These are phyloP conservation scores for Gymnoscopelus microlampas DNA, from an alignment of 2,797 vertebrate genomes.

Conservation along the genomic window DNA sequence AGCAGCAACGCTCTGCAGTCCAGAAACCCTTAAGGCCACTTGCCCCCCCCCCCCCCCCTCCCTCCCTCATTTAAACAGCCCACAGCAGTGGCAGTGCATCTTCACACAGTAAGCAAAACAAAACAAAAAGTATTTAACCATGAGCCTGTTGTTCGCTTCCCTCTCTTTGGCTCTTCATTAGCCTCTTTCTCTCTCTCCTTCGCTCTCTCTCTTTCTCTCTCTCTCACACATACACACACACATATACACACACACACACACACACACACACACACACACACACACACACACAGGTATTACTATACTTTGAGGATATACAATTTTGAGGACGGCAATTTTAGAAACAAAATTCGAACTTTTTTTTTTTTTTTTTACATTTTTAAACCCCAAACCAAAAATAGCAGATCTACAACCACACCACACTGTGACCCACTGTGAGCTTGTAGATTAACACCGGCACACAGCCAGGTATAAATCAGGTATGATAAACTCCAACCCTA, in stretches of 20 bases:
- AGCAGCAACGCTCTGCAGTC: slow-evolving; percentile 24
- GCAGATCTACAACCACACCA: no score
- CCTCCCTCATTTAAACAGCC: slow-evolving; percentile 4
- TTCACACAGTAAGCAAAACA: slow-evolving; percentile 30
- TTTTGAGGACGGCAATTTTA: no score
- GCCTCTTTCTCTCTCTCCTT: background rate
- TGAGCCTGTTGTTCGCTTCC: no score
- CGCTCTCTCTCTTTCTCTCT: background rate
- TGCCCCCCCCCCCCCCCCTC: slow-evolving; percentile 29
- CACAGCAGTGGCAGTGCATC: slow-evolving; percentile 57
- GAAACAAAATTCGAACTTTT: background rate
- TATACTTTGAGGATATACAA: no score
- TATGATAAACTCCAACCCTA: no score
- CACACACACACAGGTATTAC: slow-evolving; percentile 19
- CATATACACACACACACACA: slow-evolving; percentile 1
- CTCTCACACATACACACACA: slow-evolving; percentile 2
- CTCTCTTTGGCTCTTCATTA: slow-evolving; percentile 21
- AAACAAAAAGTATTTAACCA: background rate
- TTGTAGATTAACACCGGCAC: no score
- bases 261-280: slow-evolving; percentile 19
- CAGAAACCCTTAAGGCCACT: slow-evolving; percentile 31
- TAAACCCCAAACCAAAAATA: no score
- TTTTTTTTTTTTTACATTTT: no score
- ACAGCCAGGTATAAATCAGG: no score
- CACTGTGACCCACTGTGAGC: no score